These are phyloP conservation scores for Phylloscopus trochilus DNA, from an alignment of 2,113 vertebrate species.

Conservation along the genomic window DNA sequence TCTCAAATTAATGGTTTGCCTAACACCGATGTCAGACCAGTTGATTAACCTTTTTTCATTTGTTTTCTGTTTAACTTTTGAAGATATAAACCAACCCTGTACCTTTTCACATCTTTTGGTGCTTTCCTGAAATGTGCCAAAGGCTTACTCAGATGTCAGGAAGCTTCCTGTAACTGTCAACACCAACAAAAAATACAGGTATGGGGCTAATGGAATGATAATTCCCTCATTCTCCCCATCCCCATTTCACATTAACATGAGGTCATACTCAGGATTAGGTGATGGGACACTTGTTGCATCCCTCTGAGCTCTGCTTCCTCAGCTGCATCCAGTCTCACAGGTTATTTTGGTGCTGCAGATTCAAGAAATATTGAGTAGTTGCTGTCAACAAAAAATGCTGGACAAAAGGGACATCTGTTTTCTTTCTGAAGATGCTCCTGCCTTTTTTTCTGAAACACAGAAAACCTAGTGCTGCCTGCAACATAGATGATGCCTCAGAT, in stretches of 20 bases:
- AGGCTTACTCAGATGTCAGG: neutral
- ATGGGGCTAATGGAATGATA: neutral
- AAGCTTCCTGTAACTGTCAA: neutral
- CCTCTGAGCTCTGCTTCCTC: neutral
- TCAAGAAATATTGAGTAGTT: neutral
- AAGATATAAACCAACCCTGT: neutral
- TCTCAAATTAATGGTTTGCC: neutral
- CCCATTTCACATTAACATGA: neutral
- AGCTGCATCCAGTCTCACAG: neutral
- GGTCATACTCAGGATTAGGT: neutral
- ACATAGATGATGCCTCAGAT: neutral
- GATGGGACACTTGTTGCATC: neutral
- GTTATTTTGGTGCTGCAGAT: neutral
- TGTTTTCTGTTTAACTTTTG: neutral
- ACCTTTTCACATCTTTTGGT: neutral
- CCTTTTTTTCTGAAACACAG: neutral
- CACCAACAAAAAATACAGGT: neutral
- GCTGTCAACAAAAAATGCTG: neutral
- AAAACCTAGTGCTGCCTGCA: neutral
- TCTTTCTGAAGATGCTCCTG: neutral
- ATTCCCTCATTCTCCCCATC: fast-evolving
- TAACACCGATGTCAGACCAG: neutral
- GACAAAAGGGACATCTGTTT: neutral
- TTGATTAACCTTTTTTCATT: neutral
- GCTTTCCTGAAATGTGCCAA: neutral